These are phyloP conservation scores for Germaria angustata DNA, from an alignment of 2,888 invertebrate species.

Conservation along the genomic window DNA sequence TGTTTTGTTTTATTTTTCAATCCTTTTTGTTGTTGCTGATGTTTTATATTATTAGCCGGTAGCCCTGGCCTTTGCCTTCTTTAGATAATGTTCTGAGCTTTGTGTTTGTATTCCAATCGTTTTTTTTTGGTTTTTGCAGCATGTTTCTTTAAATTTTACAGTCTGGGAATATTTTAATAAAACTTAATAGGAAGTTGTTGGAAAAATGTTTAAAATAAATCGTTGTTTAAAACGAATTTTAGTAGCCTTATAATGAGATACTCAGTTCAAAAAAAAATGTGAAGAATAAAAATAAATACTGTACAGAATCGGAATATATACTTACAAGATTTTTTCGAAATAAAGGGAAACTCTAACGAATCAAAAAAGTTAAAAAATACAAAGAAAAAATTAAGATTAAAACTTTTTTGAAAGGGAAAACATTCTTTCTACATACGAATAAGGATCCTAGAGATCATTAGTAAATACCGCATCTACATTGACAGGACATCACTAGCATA, in stretches of 20 bases:
- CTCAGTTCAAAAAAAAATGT: no score
- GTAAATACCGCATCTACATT: no score
- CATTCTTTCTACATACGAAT: no score
- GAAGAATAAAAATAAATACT: no score
- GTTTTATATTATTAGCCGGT: constrained; percentile 57
- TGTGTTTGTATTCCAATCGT: constrained; percentile 16
- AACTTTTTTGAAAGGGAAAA: no score
- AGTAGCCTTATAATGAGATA: background rate
- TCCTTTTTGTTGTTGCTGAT: constrained; percentile 18
- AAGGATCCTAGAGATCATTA: no score
- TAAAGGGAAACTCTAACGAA: no score
- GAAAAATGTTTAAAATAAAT: background rate
- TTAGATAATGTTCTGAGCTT: constrained; percentile 51
- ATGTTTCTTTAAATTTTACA: constrained; percentile 39
- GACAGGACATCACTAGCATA: no score
- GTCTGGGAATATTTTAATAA: constrained; percentile 63
- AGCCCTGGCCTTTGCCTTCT: constrained; percentile 64
- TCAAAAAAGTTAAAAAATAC: no score
- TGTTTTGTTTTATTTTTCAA: constrained; percentile 32
- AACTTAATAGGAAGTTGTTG: constrained; percentile 27
- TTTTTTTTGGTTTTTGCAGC: constrained; percentile 16
- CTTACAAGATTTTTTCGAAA: no score
- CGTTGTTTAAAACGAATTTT: background rate
- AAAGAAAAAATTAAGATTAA: no score
- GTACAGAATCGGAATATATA: no score